Evolutionary conservation across 37 sponge, comb jelly and placozoan genomes (phyloP).

Genomic region (Lycopodina hypogea): DNA sequence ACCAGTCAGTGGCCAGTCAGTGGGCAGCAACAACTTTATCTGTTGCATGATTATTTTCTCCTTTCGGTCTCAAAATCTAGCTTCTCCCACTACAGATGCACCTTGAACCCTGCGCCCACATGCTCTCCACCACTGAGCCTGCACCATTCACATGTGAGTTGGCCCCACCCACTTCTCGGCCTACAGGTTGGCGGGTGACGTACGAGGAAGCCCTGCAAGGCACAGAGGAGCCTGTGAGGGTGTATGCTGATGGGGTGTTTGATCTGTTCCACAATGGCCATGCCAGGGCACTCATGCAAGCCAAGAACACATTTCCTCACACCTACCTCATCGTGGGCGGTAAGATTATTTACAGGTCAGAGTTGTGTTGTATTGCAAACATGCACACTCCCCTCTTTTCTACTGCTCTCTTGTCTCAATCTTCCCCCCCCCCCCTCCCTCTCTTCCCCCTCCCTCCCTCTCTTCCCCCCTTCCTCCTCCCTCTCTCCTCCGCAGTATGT

Average conservation of each 20-base stretch:
- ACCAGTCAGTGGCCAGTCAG: no score
- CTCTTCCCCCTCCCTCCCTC: no score
- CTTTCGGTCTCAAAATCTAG: no score
- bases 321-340: constrained; percentile 93
- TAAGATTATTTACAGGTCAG: constrained; percentile 10
- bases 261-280: constrained; percentile 97
- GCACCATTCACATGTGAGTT: constrained; percentile 1
- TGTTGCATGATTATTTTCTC: no score
- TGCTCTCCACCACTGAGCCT: not conserved
- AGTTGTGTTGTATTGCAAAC: not conserved
- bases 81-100: no score
- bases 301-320: constrained; percentile 94
- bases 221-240: constrained; percentile 74
- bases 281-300: constrained; percentile 86
- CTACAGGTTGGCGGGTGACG: constrained; percentile 24
- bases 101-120: no score
- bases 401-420: no score
- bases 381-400: no score
- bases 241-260: constrained; percentile 98
- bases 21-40: no score
- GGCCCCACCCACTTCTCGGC: not conserved
- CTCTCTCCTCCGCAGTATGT: constrained; percentile 66
- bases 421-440: no score
- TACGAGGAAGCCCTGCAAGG: constrained; percentile 63
- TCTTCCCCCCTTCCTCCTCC: not conserved